These are phyloP conservation scores for Adelges cooleyi DNA, from an alignment of 1,140 invertebrate genomes.

Conservation along the genomic window DNA sequence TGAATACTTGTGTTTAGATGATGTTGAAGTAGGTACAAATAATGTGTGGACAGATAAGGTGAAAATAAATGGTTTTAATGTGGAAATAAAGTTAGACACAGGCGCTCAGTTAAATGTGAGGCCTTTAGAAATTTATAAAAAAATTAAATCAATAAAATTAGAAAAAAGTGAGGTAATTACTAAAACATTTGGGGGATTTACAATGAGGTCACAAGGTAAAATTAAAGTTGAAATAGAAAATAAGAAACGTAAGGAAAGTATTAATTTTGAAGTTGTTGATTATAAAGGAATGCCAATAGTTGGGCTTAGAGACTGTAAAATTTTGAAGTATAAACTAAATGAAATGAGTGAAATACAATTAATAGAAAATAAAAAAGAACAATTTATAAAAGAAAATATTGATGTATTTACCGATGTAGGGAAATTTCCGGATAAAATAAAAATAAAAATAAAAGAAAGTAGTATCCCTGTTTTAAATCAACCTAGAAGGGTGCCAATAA, in stretches of 20 bases:
- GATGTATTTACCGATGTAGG: background rate
- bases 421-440: background rate
- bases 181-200: no score
- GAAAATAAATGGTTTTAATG: background rate
- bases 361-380: background rate
- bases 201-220: no score
- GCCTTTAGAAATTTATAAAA: no score
- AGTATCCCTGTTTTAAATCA: background rate
- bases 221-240: background rate
- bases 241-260: background rate
- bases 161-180: no score
- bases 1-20: no score
- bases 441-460: background rate
- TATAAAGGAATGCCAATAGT: background rate
- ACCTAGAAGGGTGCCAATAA: background rate
- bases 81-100: background rate
- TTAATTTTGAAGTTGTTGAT: background rate
- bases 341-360: background rate
- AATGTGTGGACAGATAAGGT: no score
- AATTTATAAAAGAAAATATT: background rate
- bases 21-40: no score
- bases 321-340: background rate
- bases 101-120: no score
- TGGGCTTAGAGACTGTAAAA: background rate
- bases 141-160: no score